These are phyloP conservation scores for Tragopan temminckii DNA, from an alignment of 2,797 vertebrate species.

Conservation along the genomic window DNA sequence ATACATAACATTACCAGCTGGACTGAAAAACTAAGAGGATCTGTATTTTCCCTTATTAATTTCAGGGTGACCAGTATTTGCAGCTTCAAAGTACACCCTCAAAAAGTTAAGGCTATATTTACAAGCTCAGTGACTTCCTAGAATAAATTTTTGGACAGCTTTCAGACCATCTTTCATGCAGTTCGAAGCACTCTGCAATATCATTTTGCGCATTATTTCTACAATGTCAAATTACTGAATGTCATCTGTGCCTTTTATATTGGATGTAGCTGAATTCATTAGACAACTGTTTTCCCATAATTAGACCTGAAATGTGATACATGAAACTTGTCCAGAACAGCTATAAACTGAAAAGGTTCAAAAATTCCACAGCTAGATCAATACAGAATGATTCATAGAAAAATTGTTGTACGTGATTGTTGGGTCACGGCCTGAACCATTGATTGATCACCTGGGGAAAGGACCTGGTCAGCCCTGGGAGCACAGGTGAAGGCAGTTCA, in stretches of 20 bases:
- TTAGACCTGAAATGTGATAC: conserved; percentile 28
- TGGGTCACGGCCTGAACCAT: too few species aligned
- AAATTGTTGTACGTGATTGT: neutral
- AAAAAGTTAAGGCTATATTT: conserved; percentile 45
- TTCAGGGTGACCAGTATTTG: neutral
- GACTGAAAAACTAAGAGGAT: conserved; percentile 9
- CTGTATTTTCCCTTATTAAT: neutral
- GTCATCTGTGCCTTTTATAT: neutral
- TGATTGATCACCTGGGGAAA: too few species aligned
- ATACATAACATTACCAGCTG: neutral
- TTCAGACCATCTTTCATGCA: conserved; percentile 13
- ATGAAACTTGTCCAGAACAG: neutral
- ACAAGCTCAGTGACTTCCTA: conserved; percentile 2
- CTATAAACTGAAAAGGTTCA: neutral
- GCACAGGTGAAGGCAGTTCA: too few species aligned
- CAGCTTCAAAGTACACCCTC: conserved; percentile 15
- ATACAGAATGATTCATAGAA: neutral
- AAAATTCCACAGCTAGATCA: conserved; percentile 25
- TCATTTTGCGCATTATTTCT: conserved; percentile 31
- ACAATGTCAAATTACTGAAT: conserved; percentile 19
- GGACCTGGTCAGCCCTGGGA: too few species aligned
- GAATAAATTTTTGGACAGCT: conserved; percentile 39
- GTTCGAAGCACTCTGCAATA: neutral
- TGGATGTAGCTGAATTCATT: conserved; percentile 25
- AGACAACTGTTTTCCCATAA: conserved; percentile 6